Base-by-base conservation (phyloP, 2,113 vertebrate genomes). In the Odobenus rosmarus region DNA sequence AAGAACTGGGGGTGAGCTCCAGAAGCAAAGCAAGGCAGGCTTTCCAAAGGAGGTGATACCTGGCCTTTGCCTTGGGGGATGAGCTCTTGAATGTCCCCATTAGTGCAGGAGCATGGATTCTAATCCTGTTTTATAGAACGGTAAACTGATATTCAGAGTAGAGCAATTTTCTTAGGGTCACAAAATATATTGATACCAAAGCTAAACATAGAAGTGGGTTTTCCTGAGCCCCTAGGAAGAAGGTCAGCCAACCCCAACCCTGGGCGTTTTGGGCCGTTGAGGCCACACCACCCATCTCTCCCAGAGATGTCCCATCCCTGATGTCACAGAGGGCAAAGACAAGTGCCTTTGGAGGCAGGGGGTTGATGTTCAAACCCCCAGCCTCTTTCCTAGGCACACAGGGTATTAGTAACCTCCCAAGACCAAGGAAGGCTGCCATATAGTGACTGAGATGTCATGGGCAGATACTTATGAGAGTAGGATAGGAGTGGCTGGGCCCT, bases 81-180 rank as follows among this genome's bases (percentile, higher is more conserved):
- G 14, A 94, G 39, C 46, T 95, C 59, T 93, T 93, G 46, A 93
- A 51, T 95, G 42, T 80, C 33, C 67, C 95, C 71, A 14, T 79
- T 88, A 93, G 7, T 80, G 42, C 42, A 71, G 59, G 46, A 53
- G 11, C 39, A 82, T 26, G 55, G 49, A 74, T 87, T 93, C 49
- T 36, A 92, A n/a, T 81, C 23, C 72, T 90, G 53, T 55, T 88
- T 80, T 80, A 80, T 21, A 87, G 39, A 95, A 93, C 15, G 46
- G 51, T 55, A 94, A 90, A 93, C 33, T 88, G 81, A 88, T 55
- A 55, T 81, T 64, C 46, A 28, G 67, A 95, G 39, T 64, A n/a
- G 18, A 57, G 5, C 26, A 93, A 72, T 21, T 93, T 16, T 59
- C 5, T 86, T 61, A 64, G 76, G 24, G 51, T 81, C 83, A 79